phyloP scores from a whole-genome alignment of 1,140 invertebrate genomes.

The Neuroterus valhalla region DNA sequence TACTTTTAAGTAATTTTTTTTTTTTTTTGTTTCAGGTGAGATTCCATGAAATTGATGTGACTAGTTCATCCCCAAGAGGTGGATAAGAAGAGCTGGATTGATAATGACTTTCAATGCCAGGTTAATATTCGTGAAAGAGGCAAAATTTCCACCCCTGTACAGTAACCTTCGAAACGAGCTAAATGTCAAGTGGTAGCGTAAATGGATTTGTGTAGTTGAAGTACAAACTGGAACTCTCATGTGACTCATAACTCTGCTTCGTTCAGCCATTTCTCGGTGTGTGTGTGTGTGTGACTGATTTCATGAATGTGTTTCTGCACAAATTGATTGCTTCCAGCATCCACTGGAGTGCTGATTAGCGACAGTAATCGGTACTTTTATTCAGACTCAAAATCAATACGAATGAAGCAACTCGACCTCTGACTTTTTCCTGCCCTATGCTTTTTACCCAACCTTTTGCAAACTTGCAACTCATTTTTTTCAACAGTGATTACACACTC shows the following conservation, averaged over 20 bases:
- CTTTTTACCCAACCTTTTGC: not conserved
- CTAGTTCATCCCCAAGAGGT: not conserved
- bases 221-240: conserved; percentile 3
- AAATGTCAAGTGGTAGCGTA: conserved; percentile 6
- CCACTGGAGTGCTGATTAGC: conserved; percentile 17
- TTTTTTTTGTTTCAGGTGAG: conserved; percentile 21
- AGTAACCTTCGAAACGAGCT: not conserved
- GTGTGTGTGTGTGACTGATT: not conserved
- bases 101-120: not conserved
- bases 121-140: not conserved
- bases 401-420: not conserved
- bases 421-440: not conserved
- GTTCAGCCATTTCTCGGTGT: not conserved
- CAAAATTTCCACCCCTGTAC: not conserved
- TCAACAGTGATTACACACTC: too few species aligned
- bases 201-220: not conserved
- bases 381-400: conserved; percentile 4
- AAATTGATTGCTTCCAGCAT: conserved; percentile 27
- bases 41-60: not conserved
- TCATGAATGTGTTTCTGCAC: conserved; percentile 2
- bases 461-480: not conserved
- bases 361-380: conserved; percentile 23
- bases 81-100: too few species aligned
- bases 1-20: not conserved
- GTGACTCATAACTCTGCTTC: conserved; percentile 3